Conservation (phyloP, 2,797 vertebrate species). For the Melopsittacus undulatus region DNA sequence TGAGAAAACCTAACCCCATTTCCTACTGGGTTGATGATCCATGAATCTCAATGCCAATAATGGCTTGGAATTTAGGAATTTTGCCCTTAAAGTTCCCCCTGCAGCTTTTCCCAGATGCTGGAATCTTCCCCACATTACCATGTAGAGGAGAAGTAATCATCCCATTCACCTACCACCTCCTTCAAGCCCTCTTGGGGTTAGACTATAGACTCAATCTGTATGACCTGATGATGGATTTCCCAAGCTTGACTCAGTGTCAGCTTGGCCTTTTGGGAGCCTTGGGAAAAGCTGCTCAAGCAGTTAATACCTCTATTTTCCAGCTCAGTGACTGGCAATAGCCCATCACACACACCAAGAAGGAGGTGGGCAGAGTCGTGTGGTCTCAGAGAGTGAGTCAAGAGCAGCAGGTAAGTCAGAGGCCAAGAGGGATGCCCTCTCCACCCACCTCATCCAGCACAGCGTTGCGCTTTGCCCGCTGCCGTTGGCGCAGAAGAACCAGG, state of each 20-base stretch:
- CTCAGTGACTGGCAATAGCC: not conserved
- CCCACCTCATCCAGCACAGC: constrained; percentile 94
- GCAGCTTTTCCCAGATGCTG: not conserved
- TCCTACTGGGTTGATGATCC: not conserved
- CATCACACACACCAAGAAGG: not conserved
- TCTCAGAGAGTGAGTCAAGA: not conserved
- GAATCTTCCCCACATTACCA: not conserved
- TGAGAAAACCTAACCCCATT: fast-evolving
- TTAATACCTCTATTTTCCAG: not conserved
- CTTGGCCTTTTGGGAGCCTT: not conserved
- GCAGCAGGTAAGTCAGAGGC: not conserved
- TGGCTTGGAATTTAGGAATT: not conserved
- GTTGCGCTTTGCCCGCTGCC: constrained; percentile 92
- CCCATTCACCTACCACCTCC: not conserved
- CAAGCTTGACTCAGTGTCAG: not conserved
- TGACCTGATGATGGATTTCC: not conserved
- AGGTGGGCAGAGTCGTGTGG: not conserved
- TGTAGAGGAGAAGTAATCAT: not conserved
- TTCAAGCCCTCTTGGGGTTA: not conserved
- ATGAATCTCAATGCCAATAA: not conserved
- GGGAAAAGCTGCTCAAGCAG: fast-evolving
- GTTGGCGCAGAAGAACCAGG: constrained; percentile 94
- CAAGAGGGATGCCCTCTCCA: not conserved
- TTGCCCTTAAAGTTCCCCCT: not conserved
- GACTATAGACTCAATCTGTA: not conserved